Evolutionary conservation across 2,888 invertebrate species (phyloP), one percentile per base, ranked within the genome.

Genomic region (Mesoligia furuncula): DNA sequence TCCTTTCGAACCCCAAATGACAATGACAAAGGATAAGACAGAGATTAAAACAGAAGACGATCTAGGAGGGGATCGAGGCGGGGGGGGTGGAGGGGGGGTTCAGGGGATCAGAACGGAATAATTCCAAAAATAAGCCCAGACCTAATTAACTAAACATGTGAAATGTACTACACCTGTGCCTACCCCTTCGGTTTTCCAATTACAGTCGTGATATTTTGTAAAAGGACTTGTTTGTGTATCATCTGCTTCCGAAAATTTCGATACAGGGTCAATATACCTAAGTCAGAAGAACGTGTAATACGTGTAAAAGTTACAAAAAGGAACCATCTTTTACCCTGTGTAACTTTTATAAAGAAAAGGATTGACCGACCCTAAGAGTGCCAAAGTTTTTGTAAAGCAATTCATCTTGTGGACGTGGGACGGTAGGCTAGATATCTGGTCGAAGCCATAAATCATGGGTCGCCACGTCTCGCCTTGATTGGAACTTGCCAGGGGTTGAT

Each of bases 371-470:
- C 54, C 9, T 48, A 45, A 71, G 51, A 62, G 45, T 66, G 61
- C 39, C 36, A 69, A 85, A 87, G 74, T 80, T 86, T 76, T 67
- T 77, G 27, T 27, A 36, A 79, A 88, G 85, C 75, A 68, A 90
- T 91, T 88, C 88, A 89, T 91, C 91, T 91, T 91, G 64, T 54
- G 39, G 82, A 84, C 90, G 86, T 80, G 66, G 27, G 75, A 31
- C 36, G 72, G 77, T 79, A 39, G 78, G 69, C 66, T 65, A n/a
- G 79, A 77, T 87, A 85, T 80, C 74, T 80, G 82, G 72, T 73
- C 69, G 59, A 57, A 51, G 61, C 72, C 87, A 91, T 91, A 90
- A 92, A 92, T 92, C 91, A 91, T 85, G 24, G 65, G 65, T 82
- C 84, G 82, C 79, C 80, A 88, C 81, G 64, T 68, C 80, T 64